Base-by-base conservation (phyloP, 2,113 vertebrate species). In the pig (Sus scrofa) region DNA sequence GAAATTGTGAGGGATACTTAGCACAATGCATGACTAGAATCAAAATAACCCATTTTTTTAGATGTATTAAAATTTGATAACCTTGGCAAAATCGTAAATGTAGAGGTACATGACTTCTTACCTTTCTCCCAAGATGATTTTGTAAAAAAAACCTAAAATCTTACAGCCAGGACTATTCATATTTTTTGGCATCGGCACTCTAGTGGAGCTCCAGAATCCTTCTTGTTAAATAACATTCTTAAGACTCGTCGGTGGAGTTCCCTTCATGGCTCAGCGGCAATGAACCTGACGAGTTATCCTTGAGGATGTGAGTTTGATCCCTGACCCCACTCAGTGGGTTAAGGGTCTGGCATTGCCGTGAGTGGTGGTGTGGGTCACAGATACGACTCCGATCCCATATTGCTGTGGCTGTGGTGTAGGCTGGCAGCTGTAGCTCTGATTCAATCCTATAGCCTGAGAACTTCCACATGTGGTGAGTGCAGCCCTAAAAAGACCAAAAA, bases 61-160 rank as follows among this genome's bases (percentile, higher is more conserved):
- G 91, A 44, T 58, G 6, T 70, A 68, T 84, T 86, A 84, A 92
- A 87, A 52, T 24, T 39, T 74, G 89, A 71, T 63, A 78, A 84
- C 32, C 34, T 94, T 79, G 50, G 32, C 95, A 44, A 95, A 90
- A 62, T 78, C 19, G 39, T 83, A 7, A 86, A 87, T 26, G 92
- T 91, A 50, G 9, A 77, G 32, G 70, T 34, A 73, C 7, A 68
- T 10, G 50, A 56, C 20, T 82, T 75, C 32, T 73, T 26, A 86
- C 20, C 16, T 92, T 79, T 92, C 8, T 75, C 26, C 14, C 78
- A 92, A 84, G 4, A 74, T 12, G 68, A 52, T 86, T 94, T 87
- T 70, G 90, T 60, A 58, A 62, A 75, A 82, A 68, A 9, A 4
- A 56, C 5, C 6, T 37, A 32, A 85, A 83, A 30, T 52, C 12